phyloP scores from a whole-genome alignment of 2,888 invertebrate genomes.

The Athripsodes cinereus region DNA sequence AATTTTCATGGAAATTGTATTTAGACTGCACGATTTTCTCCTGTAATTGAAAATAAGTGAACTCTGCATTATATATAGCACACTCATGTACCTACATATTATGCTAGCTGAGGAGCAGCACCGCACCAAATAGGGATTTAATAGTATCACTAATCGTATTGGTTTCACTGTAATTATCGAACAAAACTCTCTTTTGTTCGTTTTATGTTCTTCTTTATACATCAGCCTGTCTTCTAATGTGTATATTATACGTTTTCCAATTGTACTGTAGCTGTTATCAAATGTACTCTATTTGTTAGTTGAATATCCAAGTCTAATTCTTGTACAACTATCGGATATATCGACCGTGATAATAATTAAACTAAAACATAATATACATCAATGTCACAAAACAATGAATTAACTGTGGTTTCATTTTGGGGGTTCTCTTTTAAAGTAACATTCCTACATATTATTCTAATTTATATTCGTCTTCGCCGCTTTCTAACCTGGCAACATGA shows the following conservation, averaged over 20 bases:
- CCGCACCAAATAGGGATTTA: conserved; percentile 16
- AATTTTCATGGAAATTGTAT: background rate
- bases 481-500: no score
- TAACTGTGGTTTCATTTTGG: no score
- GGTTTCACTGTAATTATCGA: conserved; percentile 18
- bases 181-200: background rate
- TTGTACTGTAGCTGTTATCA: background rate
- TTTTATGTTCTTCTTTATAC: background rate
- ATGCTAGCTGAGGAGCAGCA: background rate
- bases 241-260: background rate
- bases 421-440: no score
- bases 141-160: conserved; percentile 21
- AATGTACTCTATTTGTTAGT: background rate
- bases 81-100: background rate
- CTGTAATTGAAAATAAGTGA: background rate
- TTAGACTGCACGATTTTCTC: background rate
- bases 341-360: background rate
- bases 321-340: background rate
- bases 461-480: no score
- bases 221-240: background rate
- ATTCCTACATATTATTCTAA: no score
- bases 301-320: background rate
- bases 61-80: background rate
- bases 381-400: no score
- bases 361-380: background rate